These are phyloP conservation scores for Priocnemis perturbator DNA, from an alignment of 2,888 invertebrate genomes.

Conservation along the genomic window DNA sequence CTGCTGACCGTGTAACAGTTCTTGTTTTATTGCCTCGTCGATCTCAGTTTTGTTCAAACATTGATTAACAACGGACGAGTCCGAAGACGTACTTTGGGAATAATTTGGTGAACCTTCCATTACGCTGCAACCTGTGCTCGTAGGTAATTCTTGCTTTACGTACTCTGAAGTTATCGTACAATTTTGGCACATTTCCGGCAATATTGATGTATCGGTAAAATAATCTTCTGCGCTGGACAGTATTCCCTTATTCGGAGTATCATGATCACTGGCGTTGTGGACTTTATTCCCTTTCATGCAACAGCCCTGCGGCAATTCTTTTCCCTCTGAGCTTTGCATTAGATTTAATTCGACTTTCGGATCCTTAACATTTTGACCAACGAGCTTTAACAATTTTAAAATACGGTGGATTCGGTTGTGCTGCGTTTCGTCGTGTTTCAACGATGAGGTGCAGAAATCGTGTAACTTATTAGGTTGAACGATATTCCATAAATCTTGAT, in stretches of 20 bases:
- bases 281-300: slow-evolving; percentile 22
- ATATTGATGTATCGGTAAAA: slow-evolving; percentile 28
- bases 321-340: slow-evolving; percentile 22
- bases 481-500: slow-evolving; percentile 27
- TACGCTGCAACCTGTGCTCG: slow-evolving; percentile 32
- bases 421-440: slow-evolving; percentile 35
- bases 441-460: slow-evolving; percentile 26
- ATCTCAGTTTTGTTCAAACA: slow-evolving; percentile 7
- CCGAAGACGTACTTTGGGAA: slow-evolving; percentile 14
- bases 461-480: slow-evolving; percentile 21
- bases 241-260: slow-evolving; percentile 34
- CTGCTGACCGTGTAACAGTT: slow-evolving; percentile 17
- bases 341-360: slow-evolving; percentile 28
- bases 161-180: slow-evolving; percentile 28
- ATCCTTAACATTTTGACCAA: slow-evolving; percentile 34
- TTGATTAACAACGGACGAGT: slow-evolving; percentile 14
- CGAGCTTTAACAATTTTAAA: slow-evolving; percentile 27
- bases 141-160: slow-evolving; percentile 46
- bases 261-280: slow-evolving; percentile 23
- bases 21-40: slow-evolving; percentile 29
- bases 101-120: slow-evolving; percentile 18
- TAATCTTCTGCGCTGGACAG: slow-evolving; percentile 29
- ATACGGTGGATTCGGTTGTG: slow-evolving; percentile 20
- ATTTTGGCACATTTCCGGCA: slow-evolving; percentile 43
- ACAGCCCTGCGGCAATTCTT: slow-evolving; percentile 25